Base-by-base conservation (phyloP, 1,140 invertebrate genomes). In the Diachasmimorpha longicaudata region DNA sequence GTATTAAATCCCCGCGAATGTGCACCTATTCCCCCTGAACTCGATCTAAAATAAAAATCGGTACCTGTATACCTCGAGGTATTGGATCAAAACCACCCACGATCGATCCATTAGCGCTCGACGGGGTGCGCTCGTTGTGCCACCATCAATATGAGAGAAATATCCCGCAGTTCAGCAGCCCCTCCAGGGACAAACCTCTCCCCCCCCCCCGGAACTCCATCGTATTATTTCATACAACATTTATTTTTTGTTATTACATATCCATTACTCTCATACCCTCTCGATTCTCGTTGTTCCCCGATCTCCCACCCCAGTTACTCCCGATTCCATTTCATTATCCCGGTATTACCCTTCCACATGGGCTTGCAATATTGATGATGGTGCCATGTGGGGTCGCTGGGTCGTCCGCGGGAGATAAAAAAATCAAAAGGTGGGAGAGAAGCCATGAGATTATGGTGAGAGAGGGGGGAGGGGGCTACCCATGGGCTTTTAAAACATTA, bases 81-180 rank as follows among this genome's bases (percentile, higher is more conserved):
- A 46, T 46, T 44, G 68, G 72, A 77, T 77, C 71, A 67, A 70
- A 76, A 48, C 84, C 84, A 85, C 84, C 84, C 84, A 84, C 82
- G 83, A 83, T 82, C 82, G 82, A 83, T 85, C 81, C 84, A 85
- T 85, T 85, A 85, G 81, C 78, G 82, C 84, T 78, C 84, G 77
- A 81, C 81, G 79, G 83, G 84, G 80, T 74, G 82, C 78, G 78
- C 72, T 80, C 82, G 78, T 36, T 81, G 78, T 80, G 78, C 81
- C 78, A 82, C 80, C 83, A 83, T 84, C 82, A 82, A 83, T 83
- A 83, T 82, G 37, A 72, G 78, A 74, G 79, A 78, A 80, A 77
- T 76, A 79, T 72, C 77, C 76, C 78, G 78, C 73, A 77, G 78
- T 78, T 74, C 68, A 21, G 36, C 31, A 6, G 58, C 21, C 58